These are phyloP conservation scores for Plotosus lineatus DNA, from an alignment of 2,113 vertebrate species.

Conservation along the genomic window DNA sequence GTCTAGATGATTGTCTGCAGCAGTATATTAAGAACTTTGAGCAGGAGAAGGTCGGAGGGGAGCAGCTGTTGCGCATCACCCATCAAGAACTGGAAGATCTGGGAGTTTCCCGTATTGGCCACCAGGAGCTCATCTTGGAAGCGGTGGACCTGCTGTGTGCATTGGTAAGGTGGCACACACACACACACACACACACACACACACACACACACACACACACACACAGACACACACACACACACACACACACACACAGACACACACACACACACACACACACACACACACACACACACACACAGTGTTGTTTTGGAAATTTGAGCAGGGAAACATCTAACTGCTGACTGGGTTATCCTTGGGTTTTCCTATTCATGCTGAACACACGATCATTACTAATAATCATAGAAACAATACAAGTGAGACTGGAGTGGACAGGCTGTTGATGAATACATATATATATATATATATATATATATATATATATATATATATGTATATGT, in stretches of 20 bases:
- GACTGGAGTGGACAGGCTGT: neutral
- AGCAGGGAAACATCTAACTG: no score
- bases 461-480: no score
- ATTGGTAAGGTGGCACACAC: conserved; percentile 65
- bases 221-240: neutral
- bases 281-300: no score
- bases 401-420: neutral
- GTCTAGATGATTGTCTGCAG: conserved; percentile 78
- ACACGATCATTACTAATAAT: neutral
- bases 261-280: no score
- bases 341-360: neutral
- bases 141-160: conserved; percentile 78
- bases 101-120: conserved; percentile 77
- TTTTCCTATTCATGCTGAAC: neutral
- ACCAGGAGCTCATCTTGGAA: conserved; percentile 78
- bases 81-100: conserved; percentile 80
- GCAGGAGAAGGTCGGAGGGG: conserved; percentile 75
- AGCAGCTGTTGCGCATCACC: conserved; percentile 78
- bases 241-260: no score
- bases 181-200: conserved; percentile 7
- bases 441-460: no score
- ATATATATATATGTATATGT: no score
- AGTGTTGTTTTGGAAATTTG: no score
- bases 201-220: neutral
- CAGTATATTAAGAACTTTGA: conserved; percentile 80